Percentiles rank a stretch among this genome's conserved stretches.
Conservation (phyloP, 2,888 invertebrate genomes). For the Cosmopolites sordidus region DNA sequence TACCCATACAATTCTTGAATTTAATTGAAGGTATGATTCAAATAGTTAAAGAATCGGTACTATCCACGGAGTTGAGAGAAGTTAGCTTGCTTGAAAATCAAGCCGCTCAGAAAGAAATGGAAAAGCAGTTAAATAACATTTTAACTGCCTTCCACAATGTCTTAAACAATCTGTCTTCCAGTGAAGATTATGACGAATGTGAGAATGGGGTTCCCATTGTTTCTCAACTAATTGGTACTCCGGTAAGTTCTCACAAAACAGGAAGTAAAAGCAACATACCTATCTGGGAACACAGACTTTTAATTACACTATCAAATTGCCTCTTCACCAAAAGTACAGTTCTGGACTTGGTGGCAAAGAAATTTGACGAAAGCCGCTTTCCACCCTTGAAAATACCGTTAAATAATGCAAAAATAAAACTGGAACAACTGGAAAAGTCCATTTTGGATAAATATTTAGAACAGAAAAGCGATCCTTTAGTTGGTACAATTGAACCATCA, state of each 20-base stretch:
- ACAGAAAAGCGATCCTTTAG: constrained; percentile 88
- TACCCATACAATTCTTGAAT: constrained; percentile 68
- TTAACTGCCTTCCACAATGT: constrained; percentile 62
- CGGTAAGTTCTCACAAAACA: constrained; percentile 46
- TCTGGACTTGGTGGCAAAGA: constrained; percentile 65
- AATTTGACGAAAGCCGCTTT: constrained; percentile 67
- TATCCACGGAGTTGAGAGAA: constrained; percentile 67
- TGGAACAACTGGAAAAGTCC: constrained; percentile 57
- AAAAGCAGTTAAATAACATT: constrained; percentile 56
- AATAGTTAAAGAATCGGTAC: constrained; percentile 64
- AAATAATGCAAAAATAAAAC: constrained; percentile 62
- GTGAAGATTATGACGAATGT: constrained; percentile 61
- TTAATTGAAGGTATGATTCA: constrained; percentile 70
- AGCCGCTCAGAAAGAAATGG: constrained; percentile 51
- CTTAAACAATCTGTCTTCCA: constrained; percentile 68
- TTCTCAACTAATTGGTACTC: constrained; percentile 62
- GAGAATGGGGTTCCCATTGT: constrained; percentile 54
- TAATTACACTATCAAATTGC: constrained; percentile 86
- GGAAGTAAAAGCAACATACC: constrained; percentile 44
- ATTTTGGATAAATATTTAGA: constrained; percentile 81
- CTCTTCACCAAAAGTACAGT: constrained; percentile 74
- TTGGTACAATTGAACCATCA: constrained; percentile 93
- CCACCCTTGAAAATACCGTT: constrained; percentile 65
- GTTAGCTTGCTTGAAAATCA: constrained; percentile 53
- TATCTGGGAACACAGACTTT: constrained; percentile 74